Conservation (phyloP, 2,888 invertebrate species). For the Notodonta dromedarius region DNA sequence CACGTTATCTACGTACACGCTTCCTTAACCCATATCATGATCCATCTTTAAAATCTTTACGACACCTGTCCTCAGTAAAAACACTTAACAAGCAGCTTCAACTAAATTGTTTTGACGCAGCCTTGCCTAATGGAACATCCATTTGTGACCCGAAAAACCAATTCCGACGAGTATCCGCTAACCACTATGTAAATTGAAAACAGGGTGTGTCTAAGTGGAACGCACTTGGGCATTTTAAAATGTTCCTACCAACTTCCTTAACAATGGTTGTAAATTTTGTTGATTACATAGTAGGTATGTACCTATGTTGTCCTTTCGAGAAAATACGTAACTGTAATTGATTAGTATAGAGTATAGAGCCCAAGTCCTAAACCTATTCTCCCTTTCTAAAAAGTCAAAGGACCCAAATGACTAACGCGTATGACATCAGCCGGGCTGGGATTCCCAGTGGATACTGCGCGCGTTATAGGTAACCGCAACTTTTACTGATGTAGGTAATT, state of each 20-base stretch:
- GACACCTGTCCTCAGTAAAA: not conserved
- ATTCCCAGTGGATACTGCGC: too few species aligned
- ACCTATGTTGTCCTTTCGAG: too few species aligned
- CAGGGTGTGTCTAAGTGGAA: not conserved
- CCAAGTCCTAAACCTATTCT: too few species aligned
- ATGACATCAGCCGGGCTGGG: too few species aligned
- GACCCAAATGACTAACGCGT: too few species aligned
- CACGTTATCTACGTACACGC: too few species aligned
- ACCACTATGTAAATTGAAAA: constrained; percentile 16
- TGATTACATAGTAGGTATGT: not conserved
- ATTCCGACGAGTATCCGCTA: constrained; percentile 15
- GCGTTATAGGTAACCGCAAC: too few species aligned
- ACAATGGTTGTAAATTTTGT: not conserved
- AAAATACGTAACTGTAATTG: too few species aligned
- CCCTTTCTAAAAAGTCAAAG: too few species aligned
- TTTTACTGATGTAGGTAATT: too few species aligned
- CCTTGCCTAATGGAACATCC: constrained; percentile 5
- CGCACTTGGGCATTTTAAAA: not conserved
- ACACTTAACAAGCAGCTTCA: not conserved
- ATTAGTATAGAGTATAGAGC: too few species aligned
- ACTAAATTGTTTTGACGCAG: constrained; percentile 1
- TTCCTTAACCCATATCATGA: too few species aligned
- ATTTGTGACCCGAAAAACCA: constrained; percentile 11
- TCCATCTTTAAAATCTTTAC: not conserved
- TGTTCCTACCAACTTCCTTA: not conserved